Conservation (phyloP, 1,140 invertebrate species). For the Psilanteris sp. region DNA sequence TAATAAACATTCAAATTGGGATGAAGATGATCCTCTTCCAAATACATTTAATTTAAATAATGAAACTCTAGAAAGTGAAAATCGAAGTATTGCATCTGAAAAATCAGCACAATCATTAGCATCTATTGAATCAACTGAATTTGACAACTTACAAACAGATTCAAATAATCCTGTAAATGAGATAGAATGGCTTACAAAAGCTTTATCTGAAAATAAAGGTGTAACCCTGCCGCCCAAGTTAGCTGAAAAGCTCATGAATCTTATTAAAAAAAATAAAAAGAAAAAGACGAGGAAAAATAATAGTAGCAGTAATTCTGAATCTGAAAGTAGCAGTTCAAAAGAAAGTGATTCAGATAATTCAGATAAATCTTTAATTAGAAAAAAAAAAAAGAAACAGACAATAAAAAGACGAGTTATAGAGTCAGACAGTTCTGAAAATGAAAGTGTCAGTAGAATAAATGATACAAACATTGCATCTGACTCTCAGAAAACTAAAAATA, state of each 20-base stretch:
- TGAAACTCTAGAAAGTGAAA: neutral
- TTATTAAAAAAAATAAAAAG: slow-evolving; percentile 33
- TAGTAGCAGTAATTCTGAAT: slow-evolving; percentile 16
- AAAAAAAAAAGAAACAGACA: slow-evolving; percentile 66
- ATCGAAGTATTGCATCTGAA: neutral
- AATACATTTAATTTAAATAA: slow-evolving; percentile 16
- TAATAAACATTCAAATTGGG: slow-evolving; percentile 30
- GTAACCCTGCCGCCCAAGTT: slow-evolving; percentile 5
- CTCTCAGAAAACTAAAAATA: slow-evolving; percentile 1
- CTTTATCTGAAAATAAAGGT: neutral
- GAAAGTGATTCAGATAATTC: slow-evolving; percentile 33
- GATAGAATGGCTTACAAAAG: slow-evolving; percentile 2
- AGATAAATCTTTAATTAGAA: slow-evolving; percentile 1
- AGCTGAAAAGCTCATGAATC: slow-evolving; percentile 11
- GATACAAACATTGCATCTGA: slow-evolving; percentile 15
- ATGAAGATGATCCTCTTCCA: slow-evolving; percentile 48
- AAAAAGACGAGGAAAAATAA: slow-evolving; percentile 20
- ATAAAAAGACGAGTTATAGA: slow-evolving; percentile 68
- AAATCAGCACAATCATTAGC: neutral
- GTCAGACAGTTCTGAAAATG: slow-evolving; percentile 74
- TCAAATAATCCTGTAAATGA: neutral
- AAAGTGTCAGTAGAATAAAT: slow-evolving; percentile 61
- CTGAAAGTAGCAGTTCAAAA: slow-evolving; percentile 23
- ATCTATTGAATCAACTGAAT: neutral
- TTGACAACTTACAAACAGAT: neutral